Evolutionary conservation across 1,140 invertebrate species (phyloP).

Genomic region (Chymomyza costata): DNA sequence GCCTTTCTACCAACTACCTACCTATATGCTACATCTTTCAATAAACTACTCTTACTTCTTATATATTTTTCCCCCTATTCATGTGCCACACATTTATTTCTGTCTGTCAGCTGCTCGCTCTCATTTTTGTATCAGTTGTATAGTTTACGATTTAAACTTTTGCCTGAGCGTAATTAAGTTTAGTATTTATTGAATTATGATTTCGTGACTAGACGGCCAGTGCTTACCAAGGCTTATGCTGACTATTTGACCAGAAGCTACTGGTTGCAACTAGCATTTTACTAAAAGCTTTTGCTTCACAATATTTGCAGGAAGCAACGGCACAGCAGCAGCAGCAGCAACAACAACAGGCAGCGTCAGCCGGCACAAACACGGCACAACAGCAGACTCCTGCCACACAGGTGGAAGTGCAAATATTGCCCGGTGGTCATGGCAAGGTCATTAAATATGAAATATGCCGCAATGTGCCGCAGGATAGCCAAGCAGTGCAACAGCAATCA

Average conservation of each 20-base stretch:
- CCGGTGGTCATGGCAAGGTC: constrained; percentile 55
- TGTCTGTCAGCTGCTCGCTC: constrained; percentile 7
- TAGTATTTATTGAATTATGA: constrained; percentile 30
- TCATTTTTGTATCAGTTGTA: too few species aligned
- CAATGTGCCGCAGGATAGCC: constrained; percentile 53
- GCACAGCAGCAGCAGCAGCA: constrained; percentile 44
- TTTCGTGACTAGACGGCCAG: neutral
- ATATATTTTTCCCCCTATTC: neutral
- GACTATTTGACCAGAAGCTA: constrained; percentile 5
- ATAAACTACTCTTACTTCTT: neutral
- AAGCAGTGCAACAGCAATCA: constrained; percentile 36
- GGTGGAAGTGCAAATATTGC: constrained; percentile 51
- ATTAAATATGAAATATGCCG: constrained; percentile 61
- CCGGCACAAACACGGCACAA: constrained; percentile 35
- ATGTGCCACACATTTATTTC: neutral
- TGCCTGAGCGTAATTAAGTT: constrained; percentile 53
- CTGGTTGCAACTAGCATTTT: constrained; percentile 9
- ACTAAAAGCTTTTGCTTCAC: constrained; percentile 35
- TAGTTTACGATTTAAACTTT: constrained; percentile 17
- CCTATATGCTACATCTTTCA: constrained; percentile 32
- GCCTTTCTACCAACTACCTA: constrained; percentile 30
- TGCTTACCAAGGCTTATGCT: neutral
- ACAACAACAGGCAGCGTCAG: constrained; percentile 28
- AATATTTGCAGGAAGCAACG: constrained; percentile 50
- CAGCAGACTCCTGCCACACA: constrained; percentile 42